Evolutionary conservation across 2,113 vertebrate species (phyloP).

Genomic region (Columba janthina): DNA sequence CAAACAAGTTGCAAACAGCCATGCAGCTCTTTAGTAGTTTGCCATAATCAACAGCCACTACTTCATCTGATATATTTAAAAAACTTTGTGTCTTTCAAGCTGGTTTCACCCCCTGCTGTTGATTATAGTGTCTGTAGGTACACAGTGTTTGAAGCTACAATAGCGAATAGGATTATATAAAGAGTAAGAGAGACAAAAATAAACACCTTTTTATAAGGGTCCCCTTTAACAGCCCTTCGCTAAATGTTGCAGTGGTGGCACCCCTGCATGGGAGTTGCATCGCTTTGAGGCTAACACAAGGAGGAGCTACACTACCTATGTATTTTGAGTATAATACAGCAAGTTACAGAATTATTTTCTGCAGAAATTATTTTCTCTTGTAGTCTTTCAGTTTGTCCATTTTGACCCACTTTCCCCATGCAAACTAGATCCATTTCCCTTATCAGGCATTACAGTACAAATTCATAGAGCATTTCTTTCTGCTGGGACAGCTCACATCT

Average conservation of each 20-base stretch:
- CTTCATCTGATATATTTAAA: not conserved
- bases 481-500: not conserved
- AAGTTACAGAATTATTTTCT: not conserved
- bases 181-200: not conserved
- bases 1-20: not conserved
- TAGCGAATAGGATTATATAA: accelerated
- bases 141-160: not conserved
- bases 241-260: not conserved
- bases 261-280: not conserved
- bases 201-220: not conserved
- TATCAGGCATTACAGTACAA: not conserved
- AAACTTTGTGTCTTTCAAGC: not conserved
- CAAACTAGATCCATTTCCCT: not conserved
- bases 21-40: not conserved
- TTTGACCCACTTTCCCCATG: not conserved
- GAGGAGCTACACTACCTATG: constrained; percentile 31
- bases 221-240: not conserved
- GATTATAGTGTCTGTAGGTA: not conserved
- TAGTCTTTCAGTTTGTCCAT: not conserved
- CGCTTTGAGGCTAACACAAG: constrained; percentile 5
- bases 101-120: not conserved
- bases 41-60: not conserved
- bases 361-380: not conserved
- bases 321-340: not conserved
- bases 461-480: not conserved